Base-by-base conservation (phyloP, 2,113 vertebrate genomes). In the Phoxinus phoxinus region DNA sequence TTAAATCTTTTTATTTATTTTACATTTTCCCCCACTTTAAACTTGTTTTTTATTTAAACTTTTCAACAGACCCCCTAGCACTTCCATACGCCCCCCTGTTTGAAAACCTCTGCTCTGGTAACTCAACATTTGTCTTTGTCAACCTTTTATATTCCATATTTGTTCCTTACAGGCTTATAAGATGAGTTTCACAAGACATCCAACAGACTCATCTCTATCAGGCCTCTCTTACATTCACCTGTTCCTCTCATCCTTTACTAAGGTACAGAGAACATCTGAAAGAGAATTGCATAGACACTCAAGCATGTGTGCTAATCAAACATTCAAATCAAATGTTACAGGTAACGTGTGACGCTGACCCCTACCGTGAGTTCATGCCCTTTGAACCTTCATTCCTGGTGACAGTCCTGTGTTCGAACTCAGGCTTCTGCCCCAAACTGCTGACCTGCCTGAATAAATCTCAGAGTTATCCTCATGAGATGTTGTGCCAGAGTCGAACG, bases 351-450 rank as follows among this genome's bases (percentile, higher is more conserved):
- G 92, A 92, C 21, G 73, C 83, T 44, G 92, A 94, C 67, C 85
- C 87, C 13, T 90, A 91, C 87, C 67, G 21, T 73, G 85, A 92
- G 19, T 83, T 81, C 78, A 92, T 94, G 94, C 94, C 94, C 11
- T 81, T 95, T 88, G 90, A 94, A 85, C 89, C 94, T 0, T 93
- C 93, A 59, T 95, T 95, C 84, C 65, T 95, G 89, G 90, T 94
- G 76, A 89, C 92, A 71, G 89, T 93, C 81, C 59, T 95, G 46
- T 95, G 94, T 75, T 88, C 88, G 44, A 89, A 86, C 59, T 90
- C 92, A 81, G 46, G 79, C 7, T 37, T 93, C 86, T 95, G 94
- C 88, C 91, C 94, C 7, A 74, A 87, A 83, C 84, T 63, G 10
- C 84, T 92, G 11, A 90, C 89, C 46, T 95, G 94, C 73, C 83